Evolutionary conservation across 2,797 vertebrate species (phyloP).

Genomic region (Tinamus major): DNA sequence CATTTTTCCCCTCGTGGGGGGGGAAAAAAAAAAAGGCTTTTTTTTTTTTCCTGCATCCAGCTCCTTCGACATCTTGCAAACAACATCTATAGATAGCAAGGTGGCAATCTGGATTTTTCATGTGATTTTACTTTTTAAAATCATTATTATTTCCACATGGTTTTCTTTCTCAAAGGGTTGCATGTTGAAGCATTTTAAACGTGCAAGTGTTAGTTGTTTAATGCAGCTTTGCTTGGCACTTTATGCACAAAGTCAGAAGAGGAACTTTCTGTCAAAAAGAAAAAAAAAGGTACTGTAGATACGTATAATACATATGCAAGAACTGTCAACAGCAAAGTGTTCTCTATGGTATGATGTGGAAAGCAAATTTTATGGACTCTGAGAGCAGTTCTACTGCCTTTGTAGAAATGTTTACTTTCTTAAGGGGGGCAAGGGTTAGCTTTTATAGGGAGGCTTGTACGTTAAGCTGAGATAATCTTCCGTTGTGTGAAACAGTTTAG

Average conservation of each 20-base stretch:
- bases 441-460: not conserved
- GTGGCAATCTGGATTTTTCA: not conserved
- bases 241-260: not conserved
- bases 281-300: not conserved
- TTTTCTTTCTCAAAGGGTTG: not conserved
- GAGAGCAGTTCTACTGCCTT: not conserved
- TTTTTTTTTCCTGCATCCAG: no score
- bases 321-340: not conserved
- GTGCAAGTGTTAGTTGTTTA: accelerated
- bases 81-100: not conserved
- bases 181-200: accelerated
- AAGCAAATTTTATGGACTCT: not conserved
- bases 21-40: no score
- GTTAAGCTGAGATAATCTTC: not conserved
- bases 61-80: not conserved
- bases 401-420: constrained; percentile 26
- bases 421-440: constrained; percentile 5
- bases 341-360: not conserved
- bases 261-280: not conserved
- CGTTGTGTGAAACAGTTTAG: not conserved
- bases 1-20: no score
- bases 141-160: not conserved
- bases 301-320: not conserved
- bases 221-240: not conserved
- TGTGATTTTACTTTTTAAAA: no score